Conservation (phyloP, 2,113 vertebrate genomes). For the Morone chrysops region DNA sequence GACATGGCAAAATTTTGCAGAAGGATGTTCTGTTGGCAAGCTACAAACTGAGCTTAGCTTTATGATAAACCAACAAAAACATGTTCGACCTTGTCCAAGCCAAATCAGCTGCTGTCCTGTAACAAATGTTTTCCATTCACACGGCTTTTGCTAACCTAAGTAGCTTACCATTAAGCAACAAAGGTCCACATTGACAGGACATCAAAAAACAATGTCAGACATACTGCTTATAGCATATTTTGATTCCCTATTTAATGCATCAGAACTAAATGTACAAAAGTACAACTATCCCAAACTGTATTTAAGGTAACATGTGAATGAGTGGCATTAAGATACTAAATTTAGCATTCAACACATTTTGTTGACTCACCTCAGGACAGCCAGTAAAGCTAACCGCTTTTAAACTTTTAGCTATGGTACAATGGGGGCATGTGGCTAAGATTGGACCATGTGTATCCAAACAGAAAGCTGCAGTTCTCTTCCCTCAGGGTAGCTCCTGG, state of each 20-base stretch:
- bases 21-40: background rate
- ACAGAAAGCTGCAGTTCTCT: conserved; percentile 55
- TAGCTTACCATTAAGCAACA: background rate
- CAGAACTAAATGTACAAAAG: background rate
- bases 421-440: conserved; percentile 27
- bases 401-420: conserved; percentile 19
- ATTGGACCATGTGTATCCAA: conserved; percentile 32
- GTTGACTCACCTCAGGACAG: background rate
- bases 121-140: background rate
- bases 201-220: background rate
- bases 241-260: background rate
- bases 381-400: background rate
- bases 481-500: conserved; percentile 59
- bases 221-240: background rate
- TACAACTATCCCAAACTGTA: background rate
- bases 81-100: background rate
- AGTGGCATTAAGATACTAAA: background rate
- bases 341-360: background rate
- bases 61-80: conserved; percentile 5
- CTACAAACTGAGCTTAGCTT: background rate
- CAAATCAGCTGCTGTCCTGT: background rate
- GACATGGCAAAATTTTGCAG: background rate
- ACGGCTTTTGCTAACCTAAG: background rate
- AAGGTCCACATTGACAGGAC: background rate
- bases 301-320: background rate